phyloP scores from a whole-genome alignment of 1,140 invertebrate genomes.

The Caenorhabditis briggsae region DNA sequence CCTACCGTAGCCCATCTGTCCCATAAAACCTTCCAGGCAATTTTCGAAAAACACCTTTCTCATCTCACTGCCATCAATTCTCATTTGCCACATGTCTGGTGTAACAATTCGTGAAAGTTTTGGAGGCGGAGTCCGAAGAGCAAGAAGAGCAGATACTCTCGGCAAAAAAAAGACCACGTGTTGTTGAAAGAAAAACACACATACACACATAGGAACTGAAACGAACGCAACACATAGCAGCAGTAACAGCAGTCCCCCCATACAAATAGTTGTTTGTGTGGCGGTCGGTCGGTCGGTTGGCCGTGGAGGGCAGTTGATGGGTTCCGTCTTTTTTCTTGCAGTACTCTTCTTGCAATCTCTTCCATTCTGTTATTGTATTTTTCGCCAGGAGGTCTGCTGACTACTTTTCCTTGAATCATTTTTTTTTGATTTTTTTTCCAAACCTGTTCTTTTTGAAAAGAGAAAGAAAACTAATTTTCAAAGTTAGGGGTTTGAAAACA shows the following conservation, averaged over 20 bases:
- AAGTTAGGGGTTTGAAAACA: no score
- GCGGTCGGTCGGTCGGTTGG: slow-evolving; percentile 12
- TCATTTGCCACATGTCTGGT: slow-evolving; percentile 25
- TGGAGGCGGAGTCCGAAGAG: slow-evolving; percentile 15
- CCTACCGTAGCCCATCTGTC: no score
- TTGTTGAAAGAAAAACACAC: slow-evolving; percentile 29
- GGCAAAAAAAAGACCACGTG: slow-evolving; percentile 29
- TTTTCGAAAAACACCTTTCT: slow-evolving; percentile 18
- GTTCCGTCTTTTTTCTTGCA: slow-evolving; percentile 24
- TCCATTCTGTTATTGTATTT: slow-evolving; percentile 32
- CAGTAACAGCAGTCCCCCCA: background rate
- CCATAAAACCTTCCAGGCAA: no score
- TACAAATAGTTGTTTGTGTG: slow-evolving; percentile 38
- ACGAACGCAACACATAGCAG: slow-evolving; percentile 8
- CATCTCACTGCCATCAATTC: background rate
- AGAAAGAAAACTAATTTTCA: no score
- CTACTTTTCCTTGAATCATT: slow-evolving; percentile 8
- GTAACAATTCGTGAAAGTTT: slow-evolving; percentile 9
- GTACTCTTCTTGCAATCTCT: slow-evolving; percentile 10
- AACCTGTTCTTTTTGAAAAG: background rate
- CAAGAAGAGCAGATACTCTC: slow-evolving; percentile 1
- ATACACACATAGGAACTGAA: slow-evolving; percentile 18
- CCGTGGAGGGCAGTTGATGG: slow-evolving; percentile 14
- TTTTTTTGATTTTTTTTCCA: background rate
- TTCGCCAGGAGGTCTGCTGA: background rate